Conservation (phyloP, 2,888 invertebrate genomes). For the Caprella mutica region DNA sequence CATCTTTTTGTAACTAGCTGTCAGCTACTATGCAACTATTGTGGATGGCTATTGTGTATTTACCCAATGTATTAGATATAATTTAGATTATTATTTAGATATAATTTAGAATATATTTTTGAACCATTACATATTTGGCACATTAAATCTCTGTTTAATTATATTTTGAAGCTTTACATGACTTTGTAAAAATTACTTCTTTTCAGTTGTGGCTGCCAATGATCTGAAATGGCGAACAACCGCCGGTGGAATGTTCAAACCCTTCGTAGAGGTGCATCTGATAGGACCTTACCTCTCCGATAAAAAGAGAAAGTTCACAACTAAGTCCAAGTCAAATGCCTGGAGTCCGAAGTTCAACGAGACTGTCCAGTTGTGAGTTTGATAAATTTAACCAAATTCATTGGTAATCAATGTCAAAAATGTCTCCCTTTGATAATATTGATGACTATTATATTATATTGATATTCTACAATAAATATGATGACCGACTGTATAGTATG, state of each 20-base stretch:
- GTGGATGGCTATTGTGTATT: no score
- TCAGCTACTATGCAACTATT: no score
- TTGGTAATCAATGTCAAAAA: neutral
- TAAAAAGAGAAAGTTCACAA: conserved; percentile 93
- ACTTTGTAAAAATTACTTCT: neutral
- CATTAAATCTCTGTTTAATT: neutral
- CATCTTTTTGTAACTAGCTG: no score
- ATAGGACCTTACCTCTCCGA: conserved; percentile 96
- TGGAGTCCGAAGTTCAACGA: conserved; percentile 99
- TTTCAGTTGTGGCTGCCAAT: conserved; percentile 90
- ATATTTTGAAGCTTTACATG: neutral
- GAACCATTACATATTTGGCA: neutral
- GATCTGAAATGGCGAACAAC: conserved; percentile 91
- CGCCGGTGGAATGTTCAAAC: conserved; percentile 87
- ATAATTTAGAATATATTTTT: no score
- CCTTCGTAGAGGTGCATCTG: conserved; percentile 95
- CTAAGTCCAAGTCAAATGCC: conserved; percentile 95
- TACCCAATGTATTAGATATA: no score
- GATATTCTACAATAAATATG: no score
- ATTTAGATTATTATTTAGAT: no score
- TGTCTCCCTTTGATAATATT: neutral
- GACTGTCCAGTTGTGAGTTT: conserved; percentile 92
- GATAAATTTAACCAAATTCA: neutral
- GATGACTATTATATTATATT: neutral
- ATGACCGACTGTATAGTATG: neutral